Evolutionary conservation across 53 echinoderm and acorn worm genomes (phyloP), one percentile per base, ranked within the genome.

Genomic region (Paracentrotus lividus): DNA sequence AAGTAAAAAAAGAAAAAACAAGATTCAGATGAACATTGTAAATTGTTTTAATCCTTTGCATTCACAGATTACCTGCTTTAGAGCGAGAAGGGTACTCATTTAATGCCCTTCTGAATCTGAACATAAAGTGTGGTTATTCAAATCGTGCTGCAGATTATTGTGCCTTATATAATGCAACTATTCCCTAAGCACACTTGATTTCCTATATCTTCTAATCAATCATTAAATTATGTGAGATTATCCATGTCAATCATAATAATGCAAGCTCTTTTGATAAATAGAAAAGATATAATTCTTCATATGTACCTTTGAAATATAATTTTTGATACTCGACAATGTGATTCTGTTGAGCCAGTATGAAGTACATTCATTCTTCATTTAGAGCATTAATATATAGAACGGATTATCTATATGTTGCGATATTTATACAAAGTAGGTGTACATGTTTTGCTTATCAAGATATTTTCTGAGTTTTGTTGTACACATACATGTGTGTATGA

Each of bases 331-430:
- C 26, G 49, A 81, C 81, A 81, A 47, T 81, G 44, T 45, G 4
- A 15, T 52, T 52, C 52, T 23, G 23, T 42, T 77, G 10, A 21
- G 16, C 21, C 23, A 42, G 43, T n/a, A n/a, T n/a, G n/a, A n/a
- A n/a, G n/a, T 42, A 42, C 29, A 20, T 77, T 24, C 21, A 43
- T 77, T 42, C 67, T n/a, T 81, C 1, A n/a, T n/a, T n/a, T 81
- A 44, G 81, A 81, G 44, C 49, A n/a, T n/a, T 81, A 38, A 81
- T 45, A 47, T 81, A n/a, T 81, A 47, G 44, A 81, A 18, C 16
- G 10, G 44, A 81, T 81, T 81, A 81, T 81, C 77, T 77, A 42
- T 42, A 27, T 45, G 81, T 81, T 81, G 49, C 33, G 81, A 81
- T 81, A 45, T 81, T n/a, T 81, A 23, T 47, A 5, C n/a, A n/a